A percentile compares a stretch with the other conserved stretches of the same genome.
These are phyloP conservation scores for Cinclus mexicanus DNA, from an alignment of 2,113 vertebrate genomes.

Conservation along the genomic window DNA sequence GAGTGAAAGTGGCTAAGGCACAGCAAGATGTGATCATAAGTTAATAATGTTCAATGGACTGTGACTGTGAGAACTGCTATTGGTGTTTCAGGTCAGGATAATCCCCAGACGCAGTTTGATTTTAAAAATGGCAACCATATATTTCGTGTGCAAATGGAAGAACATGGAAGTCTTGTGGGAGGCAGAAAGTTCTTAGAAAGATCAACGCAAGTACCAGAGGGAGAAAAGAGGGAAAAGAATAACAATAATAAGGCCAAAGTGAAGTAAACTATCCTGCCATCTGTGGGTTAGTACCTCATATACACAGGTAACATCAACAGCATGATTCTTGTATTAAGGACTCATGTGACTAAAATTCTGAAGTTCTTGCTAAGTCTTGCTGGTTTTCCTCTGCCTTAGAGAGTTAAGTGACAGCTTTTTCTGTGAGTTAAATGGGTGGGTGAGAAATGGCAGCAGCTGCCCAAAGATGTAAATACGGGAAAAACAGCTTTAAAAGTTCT, in stretches of 20 bases:
- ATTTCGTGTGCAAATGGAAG: constrained; percentile 33
- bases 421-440: background rate
- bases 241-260: background rate
- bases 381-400: background rate
- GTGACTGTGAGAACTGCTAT: constrained; percentile 45
- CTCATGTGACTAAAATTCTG: background rate
- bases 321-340: background rate
- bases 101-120: constrained; percentile 9
- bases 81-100: constrained; percentile 57
- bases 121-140: constrained; percentile 44
- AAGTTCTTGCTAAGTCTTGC: background rate
- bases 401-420: background rate
- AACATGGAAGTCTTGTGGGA: background rate
- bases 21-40: constrained; percentile 58
- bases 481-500: background rate
- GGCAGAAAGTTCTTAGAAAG: background rate
- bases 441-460: background rate
- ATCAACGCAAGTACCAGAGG: background rate
- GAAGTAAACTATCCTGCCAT: background rate
- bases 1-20: background rate
- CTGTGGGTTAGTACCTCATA: background rate
- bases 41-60: constrained; percentile 61
- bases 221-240: background rate
- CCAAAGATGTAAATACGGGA: background rate
- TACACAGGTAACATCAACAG: background rate